Evolutionary conservation across 1,140 invertebrate species (phyloP).

Genomic region (Nymphalis io): DNA sequence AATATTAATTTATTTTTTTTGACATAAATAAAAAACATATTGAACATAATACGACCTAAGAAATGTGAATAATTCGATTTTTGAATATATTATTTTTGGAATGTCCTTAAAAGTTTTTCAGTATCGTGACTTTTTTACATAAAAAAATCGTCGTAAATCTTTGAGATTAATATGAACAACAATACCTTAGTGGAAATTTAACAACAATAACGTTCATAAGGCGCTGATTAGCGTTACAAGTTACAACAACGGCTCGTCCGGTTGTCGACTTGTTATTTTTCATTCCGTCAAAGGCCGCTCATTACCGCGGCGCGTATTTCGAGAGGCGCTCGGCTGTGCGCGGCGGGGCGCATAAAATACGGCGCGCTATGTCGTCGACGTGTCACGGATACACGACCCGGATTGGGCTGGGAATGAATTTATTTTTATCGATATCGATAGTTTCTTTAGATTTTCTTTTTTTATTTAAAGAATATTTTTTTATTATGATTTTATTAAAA

Average conservation of each 20-base stretch:
- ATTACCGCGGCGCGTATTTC: conserved; percentile 47
- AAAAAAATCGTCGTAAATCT: neutral
- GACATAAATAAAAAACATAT: no score
- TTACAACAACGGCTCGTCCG: conserved; percentile 19
- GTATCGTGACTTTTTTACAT: no score
- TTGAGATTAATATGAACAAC: neutral
- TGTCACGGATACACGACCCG: conserved; percentile 67
- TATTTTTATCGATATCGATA: conserved; percentile 24
- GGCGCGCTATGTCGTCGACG: conserved; percentile 53
- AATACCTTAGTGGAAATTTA: neutral
- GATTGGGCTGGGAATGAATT: conserved; percentile 30
- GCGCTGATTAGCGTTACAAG: conserved; percentile 4
- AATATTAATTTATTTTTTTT: no score
- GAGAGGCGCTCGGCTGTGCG: conserved; percentile 49
- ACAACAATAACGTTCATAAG: neutral
- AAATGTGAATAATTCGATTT: no score
- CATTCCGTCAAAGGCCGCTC: conserved; percentile 47
- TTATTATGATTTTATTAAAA: neutral
- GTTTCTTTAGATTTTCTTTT: neutral
- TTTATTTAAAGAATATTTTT: neutral
- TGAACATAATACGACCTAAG: no score
- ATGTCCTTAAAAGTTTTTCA: no score
- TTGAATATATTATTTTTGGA: no score
- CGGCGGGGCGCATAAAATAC: conserved; percentile 59
- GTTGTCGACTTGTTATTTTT: conserved; percentile 43